A percentile compares a stretch with the other conserved stretches of the same genome.
Conservation (phyloP, 2,797 vertebrate species). For the Silurus aristotelis region DNA sequence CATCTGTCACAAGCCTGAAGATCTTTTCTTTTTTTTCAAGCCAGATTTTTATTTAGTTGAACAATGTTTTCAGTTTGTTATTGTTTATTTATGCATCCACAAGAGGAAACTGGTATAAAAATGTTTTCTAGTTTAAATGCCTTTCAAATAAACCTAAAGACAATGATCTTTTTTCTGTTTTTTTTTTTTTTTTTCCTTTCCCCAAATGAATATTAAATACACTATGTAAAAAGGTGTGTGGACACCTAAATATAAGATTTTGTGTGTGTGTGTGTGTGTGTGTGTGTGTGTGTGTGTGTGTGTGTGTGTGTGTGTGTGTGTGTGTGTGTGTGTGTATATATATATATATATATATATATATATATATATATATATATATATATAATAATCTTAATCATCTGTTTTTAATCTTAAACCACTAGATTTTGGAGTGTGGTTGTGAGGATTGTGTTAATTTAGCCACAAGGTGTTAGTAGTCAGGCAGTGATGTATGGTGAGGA, state of each 20-base stretch:
- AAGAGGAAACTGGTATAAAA: neutral
- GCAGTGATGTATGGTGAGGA: too few species aligned
- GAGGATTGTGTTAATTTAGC: too few species aligned
- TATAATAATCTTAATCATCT: neutral
- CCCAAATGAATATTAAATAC: neutral
- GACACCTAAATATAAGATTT: too few species aligned
- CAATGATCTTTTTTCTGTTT: neutral
- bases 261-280: too few species aligned
- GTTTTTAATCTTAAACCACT: too few species aligned
- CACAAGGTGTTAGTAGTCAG: too few species aligned
- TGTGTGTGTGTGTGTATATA: too few species aligned
- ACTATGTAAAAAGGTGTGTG: too few species aligned
- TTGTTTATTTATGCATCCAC: neutral
- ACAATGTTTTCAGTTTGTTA: neutral
- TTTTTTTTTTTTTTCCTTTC: neutral
- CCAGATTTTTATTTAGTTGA: neutral
- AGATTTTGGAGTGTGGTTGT: too few species aligned
- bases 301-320: too few species aligned
- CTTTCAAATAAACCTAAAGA: constrained; percentile 24
- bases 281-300: too few species aligned
- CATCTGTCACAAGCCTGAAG: neutral
- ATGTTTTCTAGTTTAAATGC: neutral
- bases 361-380: too few species aligned
- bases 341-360: neutral
- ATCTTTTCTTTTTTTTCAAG: neutral